phyloP scores from a whole-genome alignment of 2,888 invertebrate genomes.

The Euzophera pinguis region DNA sequence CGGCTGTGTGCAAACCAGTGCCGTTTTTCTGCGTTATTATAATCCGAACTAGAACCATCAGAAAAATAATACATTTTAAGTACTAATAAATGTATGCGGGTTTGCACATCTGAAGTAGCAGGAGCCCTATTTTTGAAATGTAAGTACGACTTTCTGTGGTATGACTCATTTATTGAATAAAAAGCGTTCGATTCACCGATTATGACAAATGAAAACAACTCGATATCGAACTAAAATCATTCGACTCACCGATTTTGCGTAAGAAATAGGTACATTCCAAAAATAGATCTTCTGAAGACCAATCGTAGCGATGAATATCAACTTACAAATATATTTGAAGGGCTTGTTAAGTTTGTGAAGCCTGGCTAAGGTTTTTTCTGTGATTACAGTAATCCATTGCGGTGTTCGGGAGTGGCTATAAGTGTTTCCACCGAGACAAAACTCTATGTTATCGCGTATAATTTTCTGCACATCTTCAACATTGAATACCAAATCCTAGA shows the following conservation, averaged over 20 bases:
- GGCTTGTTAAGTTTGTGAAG: slow-evolving; percentile 88
- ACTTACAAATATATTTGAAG: slow-evolving; percentile 86
- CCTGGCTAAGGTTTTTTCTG: slow-evolving; percentile 86
- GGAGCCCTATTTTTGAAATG: too few relatives aligned
- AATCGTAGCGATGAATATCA: too few relatives aligned
- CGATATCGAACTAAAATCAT: too few relatives aligned
- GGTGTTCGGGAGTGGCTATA: slow-evolving; percentile 76
- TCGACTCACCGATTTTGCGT: too few relatives aligned
- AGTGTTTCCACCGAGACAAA: slow-evolving; percentile 84
- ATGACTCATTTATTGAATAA: neutral
- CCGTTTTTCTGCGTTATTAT: slow-evolving; percentile 93
- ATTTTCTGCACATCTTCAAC: slow-evolving; percentile 88
- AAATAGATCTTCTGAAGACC: too few relatives aligned
- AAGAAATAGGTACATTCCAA: too few relatives aligned
- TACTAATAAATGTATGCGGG: too few relatives aligned
- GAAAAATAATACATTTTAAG: too few relatives aligned
- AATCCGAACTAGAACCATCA: slow-evolving; percentile 84
- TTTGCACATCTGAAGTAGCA: too few relatives aligned
- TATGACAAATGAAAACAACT: too few relatives aligned
- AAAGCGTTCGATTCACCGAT: too few relatives aligned
- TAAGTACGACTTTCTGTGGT: too few relatives aligned
- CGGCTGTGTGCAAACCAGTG: slow-evolving; percentile 89
- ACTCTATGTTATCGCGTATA: slow-evolving; percentile 87
- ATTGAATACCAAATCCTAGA: slow-evolving; percentile 75
- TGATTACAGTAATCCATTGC: slow-evolving; percentile 86